Percentiles rank a stretch among this genome's conserved stretches.
phyloP scores from a whole-genome alignment of 2,888 invertebrate genomes.

The Andrena marginata region DNA sequence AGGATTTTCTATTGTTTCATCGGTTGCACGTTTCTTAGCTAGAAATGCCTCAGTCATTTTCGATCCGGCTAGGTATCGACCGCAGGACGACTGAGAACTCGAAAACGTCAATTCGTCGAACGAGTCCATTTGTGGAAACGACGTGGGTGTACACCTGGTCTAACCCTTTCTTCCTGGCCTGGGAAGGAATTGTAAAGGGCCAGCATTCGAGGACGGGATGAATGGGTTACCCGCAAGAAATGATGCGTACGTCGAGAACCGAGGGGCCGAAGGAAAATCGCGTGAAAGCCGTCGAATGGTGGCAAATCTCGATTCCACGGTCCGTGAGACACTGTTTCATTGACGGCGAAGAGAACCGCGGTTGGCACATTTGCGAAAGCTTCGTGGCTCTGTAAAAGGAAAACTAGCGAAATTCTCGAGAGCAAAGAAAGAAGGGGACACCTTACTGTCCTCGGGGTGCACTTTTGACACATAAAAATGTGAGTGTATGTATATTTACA shows the following conservation, averaged over 20 bases:
- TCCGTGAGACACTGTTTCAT: constrained; percentile 45
- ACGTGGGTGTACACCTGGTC: constrained; percentile 65
- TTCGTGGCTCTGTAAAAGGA: neutral
- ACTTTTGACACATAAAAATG: neutral
- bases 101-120: constrained; percentile 66
- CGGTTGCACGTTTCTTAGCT: neutral
- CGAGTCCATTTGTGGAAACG: constrained; percentile 60
- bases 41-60: constrained; percentile 56
- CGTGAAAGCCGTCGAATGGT: constrained; percentile 42
- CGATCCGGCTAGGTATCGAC: constrained; percentile 9
- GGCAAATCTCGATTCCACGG: constrained; percentile 49
- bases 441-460: neutral
- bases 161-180: constrained; percentile 58
- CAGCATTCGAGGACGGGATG: constrained; percentile 34
- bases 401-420: constrained; percentile 13
- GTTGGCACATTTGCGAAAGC: constrained; percentile 20
- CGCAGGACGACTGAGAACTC: constrained; percentile 36
- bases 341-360: neutral
- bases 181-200: constrained; percentile 29
- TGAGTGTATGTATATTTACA: neutral
- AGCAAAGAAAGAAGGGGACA: neutral
- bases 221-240: constrained; percentile 54
- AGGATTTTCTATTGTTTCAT: constrained; percentile 43
- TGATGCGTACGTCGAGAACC: constrained; percentile 31
- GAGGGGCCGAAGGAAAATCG: constrained; percentile 30